These are phyloP conservation scores for Chironomus tepperi DNA, from an alignment of 1,140 invertebrate genomes.

Conservation along the genomic window DNA sequence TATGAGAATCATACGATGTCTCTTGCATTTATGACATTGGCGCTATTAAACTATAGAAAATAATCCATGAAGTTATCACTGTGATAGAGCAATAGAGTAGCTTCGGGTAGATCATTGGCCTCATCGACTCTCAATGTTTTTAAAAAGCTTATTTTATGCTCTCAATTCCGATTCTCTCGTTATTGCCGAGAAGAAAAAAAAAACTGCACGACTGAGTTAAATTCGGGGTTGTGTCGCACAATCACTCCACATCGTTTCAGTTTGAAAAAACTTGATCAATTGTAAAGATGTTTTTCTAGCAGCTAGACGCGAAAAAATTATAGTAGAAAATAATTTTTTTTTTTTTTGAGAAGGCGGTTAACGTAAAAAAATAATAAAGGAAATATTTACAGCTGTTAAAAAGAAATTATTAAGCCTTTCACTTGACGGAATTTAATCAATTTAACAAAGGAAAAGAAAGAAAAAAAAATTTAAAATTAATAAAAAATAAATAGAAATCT, in stretches of 20 bases:
- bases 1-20: neutral
- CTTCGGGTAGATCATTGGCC: neutral
- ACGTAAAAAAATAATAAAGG: neutral
- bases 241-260: neutral
- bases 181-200: neutral
- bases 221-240: neutral
- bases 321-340: neutral
- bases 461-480: neutral
- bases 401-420: neutral
- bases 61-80: neutral
- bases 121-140: neutral
- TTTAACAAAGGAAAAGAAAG: neutral
- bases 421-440: neutral
- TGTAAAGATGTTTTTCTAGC: slow-evolving; percentile 15
- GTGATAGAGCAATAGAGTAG: neutral
- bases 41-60: neutral
- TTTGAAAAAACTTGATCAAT: slow-evolving; percentile 17
- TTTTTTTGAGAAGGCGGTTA: neutral
- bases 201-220: neutral
- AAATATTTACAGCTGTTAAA: neutral
- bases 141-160: neutral
- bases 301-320: slow-evolving; percentile 17
- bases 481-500: no score
- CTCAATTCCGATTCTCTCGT: neutral
- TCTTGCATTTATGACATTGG: neutral